These are phyloP conservation scores for Hippocampus zosterae DNA, from an alignment of 2,113 vertebrate genomes.

Conservation along the genomic window DNA sequence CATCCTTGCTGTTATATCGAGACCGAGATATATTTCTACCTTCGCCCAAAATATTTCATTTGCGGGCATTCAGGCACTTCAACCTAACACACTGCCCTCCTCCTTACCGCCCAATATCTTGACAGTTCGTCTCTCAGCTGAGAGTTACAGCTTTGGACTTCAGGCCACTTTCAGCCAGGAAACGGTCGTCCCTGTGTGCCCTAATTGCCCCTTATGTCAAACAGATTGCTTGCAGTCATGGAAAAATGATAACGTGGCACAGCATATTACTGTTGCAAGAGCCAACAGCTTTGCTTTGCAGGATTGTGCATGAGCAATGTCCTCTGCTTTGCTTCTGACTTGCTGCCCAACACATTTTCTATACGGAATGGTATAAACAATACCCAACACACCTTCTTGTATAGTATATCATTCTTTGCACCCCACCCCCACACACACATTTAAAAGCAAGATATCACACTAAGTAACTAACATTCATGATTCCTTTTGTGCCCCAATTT, in stretches of 20 bases:
- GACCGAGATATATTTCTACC: background rate
- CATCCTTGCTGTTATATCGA: background rate
- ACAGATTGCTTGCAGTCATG: constrained; percentile 3
- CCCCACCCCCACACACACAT: too few relatives aligned
- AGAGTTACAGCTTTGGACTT: background rate
- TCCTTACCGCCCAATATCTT: background rate
- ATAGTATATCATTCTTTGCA: background rate
- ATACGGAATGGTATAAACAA: background rate
- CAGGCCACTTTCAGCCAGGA: background rate
- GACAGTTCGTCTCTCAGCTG: constrained; percentile 1
- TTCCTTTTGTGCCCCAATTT: background rate
- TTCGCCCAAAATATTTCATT: background rate
- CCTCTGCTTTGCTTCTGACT: background rate
- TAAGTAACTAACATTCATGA: background rate
- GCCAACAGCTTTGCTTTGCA: constrained; percentile 4
- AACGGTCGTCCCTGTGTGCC: background rate
- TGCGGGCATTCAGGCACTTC: background rate
- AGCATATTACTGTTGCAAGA: background rate
- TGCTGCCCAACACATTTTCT: background rate
- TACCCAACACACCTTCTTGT: background rate
- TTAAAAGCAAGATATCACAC: background rate
- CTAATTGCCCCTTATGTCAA: constrained; percentile 3
- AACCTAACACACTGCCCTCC: background rate
- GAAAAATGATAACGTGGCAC: constrained; percentile 4
- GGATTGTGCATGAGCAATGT: background rate